Base-by-base conservation (phyloP, 2,797 vertebrate species). In the Paramormyrops hopkinsi region DNA sequence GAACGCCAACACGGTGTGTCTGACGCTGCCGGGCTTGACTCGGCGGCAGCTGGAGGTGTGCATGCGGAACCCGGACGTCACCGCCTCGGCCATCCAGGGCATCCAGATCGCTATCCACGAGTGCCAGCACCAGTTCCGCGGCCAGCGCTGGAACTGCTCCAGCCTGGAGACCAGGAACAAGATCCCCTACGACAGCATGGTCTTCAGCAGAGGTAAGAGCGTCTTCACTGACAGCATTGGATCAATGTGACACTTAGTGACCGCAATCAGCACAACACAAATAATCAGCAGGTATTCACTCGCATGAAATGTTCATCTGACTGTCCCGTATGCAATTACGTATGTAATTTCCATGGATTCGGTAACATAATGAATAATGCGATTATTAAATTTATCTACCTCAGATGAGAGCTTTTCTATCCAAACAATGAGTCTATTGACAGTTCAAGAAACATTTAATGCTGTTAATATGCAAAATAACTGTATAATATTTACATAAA, bases 91-190 rank as follows among this genome's bases (percentile, higher is more conserved):
- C 92, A 99, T 99, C 94, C 99, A 99, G 94, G 99, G 99, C 88
- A 99, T 99, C 93, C 99, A 99, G 96, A 99, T 99, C 0, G 99
- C 98, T 94, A 99, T 99, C 95, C 98, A 99, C 0, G 99, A 99
- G 93, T 99, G 99, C 93, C 98, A 99, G 94, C 97, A 99, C 94
- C 99, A 99, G 94, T 99, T 99, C 93, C 96, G 97, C 92, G 97
- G 98, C 69, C 98, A 99, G 93, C 97, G 99, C 91, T 99, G 99
- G 99, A 99, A 99, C 93, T 99, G 99, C 93, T 99, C 98, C 82
- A 99, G 98, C 91, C 96, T 99, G 0, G 98, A 99, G 95, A 99
- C 98, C 0, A 95, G 98, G 69, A 99, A 99, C 94, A 99, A 99
- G 94, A 99, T 99, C 90, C 98, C 99, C 0, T 99, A 99, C 0